Percentiles rank a stretch among this genome's conserved stretches.
phyloP scores from a whole-genome alignment of 2,113 vertebrate genomes.

The Gobius niger region DNA sequence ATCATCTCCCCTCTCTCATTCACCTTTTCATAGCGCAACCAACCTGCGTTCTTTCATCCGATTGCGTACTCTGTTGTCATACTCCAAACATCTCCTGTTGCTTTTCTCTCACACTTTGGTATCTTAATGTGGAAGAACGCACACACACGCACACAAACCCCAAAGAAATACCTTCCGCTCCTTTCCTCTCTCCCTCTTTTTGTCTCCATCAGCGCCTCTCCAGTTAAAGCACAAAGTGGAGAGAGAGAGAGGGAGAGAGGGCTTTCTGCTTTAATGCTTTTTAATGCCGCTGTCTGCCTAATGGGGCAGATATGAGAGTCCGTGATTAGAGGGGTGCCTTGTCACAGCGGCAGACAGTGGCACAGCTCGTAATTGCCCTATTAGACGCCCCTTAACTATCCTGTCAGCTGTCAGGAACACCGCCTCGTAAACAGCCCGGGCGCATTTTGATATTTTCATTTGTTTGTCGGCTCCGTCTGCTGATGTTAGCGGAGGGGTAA shows the following conservation, averaged over 20 bases:
- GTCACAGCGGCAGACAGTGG: conserved; percentile 84
- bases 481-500: conserved; percentile 46
- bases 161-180: conserved; percentile 44
- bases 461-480: conserved; percentile 58
- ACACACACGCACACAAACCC: conserved; percentile 39
- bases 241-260: conserved; percentile 23
- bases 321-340: conserved; percentile 83
- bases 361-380: conserved; percentile 79
- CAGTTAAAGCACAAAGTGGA: conserved; percentile 12
- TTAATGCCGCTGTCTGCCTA: conserved; percentile 81
- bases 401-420: conserved; percentile 70
- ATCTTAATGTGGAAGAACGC: conserved; percentile 32
- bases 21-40: conserved; percentile 8
- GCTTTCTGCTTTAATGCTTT: conserved; percentile 64
- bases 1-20: background rate
- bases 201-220: conserved; percentile 48
- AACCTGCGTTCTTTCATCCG: conserved; percentile 32
- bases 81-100: conserved; percentile 31
- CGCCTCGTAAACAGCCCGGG: conserved; percentile 66
- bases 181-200: conserved; percentile 23
- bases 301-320: conserved; percentile 81
- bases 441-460: conserved; percentile 72
- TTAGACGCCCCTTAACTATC: conserved; percentile 82
- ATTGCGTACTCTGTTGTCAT: conserved; percentile 19
- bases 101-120: conserved; percentile 17